Evolutionary conservation across 2,113 vertebrate species (phyloP).

Genomic region (Pangasianodon gigas): DNA sequence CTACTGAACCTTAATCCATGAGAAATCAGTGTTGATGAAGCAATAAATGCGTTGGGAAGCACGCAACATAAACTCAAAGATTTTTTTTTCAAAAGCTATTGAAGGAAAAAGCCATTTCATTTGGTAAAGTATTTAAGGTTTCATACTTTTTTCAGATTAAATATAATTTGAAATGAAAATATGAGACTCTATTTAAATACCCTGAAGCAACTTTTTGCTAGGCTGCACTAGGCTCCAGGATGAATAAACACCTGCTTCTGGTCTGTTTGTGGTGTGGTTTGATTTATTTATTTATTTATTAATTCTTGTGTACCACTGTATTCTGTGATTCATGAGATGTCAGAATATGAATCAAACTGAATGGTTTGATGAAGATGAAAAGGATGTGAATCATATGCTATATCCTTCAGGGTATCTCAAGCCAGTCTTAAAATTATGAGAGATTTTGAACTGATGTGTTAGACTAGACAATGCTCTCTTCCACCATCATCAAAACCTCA

Average conservation of each 20-base stretch:
- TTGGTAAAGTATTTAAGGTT: background rate
- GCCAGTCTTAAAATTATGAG: background rate
- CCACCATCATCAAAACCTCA: background rate
- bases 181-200: background rate
- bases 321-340: background rate
- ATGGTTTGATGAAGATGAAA: background rate
- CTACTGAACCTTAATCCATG: background rate
- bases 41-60: background rate
- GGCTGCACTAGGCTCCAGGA: background rate
- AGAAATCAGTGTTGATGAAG: background rate
- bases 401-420: background rate
- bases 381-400: background rate
- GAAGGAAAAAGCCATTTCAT: background rate
- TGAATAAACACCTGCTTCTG: background rate
- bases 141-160: too few species aligned
- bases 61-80: background rate
- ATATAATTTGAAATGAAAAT: background rate
- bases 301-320: conserved; percentile 40
- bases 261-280: conserved; percentile 58
- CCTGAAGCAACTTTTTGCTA: background rate
- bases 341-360: background rate
- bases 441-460: background rate
- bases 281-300: conserved; percentile 37
- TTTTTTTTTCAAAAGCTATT: background rate
- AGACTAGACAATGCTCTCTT: background rate